Evolutionary conservation across 2,113 vertebrate species (phyloP), one percentile per base, ranked within the genome.

Genomic region (Diphyllodes magnificus): DNA sequence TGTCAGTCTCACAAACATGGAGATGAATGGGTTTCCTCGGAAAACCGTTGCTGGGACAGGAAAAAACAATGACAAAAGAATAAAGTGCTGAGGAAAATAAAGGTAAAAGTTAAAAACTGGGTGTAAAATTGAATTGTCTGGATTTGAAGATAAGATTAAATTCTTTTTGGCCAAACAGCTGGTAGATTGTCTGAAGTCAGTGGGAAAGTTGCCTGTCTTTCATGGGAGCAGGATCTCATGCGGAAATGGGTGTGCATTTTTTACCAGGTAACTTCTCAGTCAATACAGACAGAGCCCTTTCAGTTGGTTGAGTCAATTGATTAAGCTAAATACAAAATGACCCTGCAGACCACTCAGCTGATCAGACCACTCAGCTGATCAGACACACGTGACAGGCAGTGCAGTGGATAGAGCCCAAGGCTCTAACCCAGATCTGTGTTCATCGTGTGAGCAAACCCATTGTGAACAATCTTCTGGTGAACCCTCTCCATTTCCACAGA

Each of bases 1-100:
- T 82, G 88, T 86, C 92, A 91, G 77, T 56, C 50, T 59, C 89
- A 76, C 16, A 12, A 54, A 91, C 70, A 73, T 15, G 5, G 17
- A 88, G 77, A 95, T 73, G 35, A 92, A 93, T 84, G 61, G 11
- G 13, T 79, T 91, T 93, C 77, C 88, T 91, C 63, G 75, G 56
- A 82, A 93, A 92, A 86, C 45, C 64, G 47, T 59, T 73, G 68
- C 49, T 82, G 77, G n/a, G 30, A 68, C 80, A 94, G 56, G 59
- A 40, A 90, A 61, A 27, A 72, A 44, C 28, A 90, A 70, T 50
- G 68, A 56, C 18, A 70, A 76, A 63, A 63, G 13, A 78, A 71
- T n/a, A 61, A 72, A 90, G 16, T 13, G 1, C 14, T 42, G n/a
- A 82, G 61, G 92, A 80, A 59, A 66, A 77, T 20, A 70, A 75